Evolutionary conservation across 2,797 vertebrate genomes (phyloP), one percentile per base, ranked within the genome.

Genomic region (Miichthys miiuy): DNA sequence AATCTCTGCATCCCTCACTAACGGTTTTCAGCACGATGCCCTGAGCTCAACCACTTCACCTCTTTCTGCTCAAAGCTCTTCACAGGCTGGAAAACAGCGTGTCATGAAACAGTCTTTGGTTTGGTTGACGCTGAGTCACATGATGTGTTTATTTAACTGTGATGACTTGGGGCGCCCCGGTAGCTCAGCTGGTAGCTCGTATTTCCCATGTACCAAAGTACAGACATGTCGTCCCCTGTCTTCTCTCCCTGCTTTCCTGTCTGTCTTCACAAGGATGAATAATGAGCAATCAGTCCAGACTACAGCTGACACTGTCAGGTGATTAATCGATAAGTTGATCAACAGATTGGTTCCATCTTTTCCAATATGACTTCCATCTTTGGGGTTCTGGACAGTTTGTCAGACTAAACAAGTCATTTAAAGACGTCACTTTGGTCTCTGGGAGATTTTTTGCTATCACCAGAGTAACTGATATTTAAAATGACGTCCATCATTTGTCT

Each of bases 1-100:
- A 10, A 38, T 66, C 9, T 57, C 71, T 56, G 71, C 61, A 57
- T n/a, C 12, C 61, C 46, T 54, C 41, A 2, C 25, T 10, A 46
- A 57, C 5, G 0, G 13, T 12, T 70, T 54, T 47, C 61, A 18
- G 10, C 25, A 13, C 6, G 4, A 21, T n/a, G n/a, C 34, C 20
- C 18, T 13, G 16, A 52, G 47, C 5, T 16, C 0, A 41, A 41
- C 63, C 57, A 16, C 60, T n/a, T 44, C 34, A 5, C 21, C 41
- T 2, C 6, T 48, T 57, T 30, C 23, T 11, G 17, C 14, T 38
- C 20, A 9, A 13, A 5, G 18, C 42, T 25, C 5, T 27, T 63
- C 17, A 30, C 14, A 41, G 21, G 4, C 46, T 63, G 6, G 50
- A 13, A 52, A 75, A 25, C 14, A 8, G 10, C 3, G 12, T 5